Conservation (phyloP, 2,888 invertebrate species). For the Nephrocerus scutellatus region DNA sequence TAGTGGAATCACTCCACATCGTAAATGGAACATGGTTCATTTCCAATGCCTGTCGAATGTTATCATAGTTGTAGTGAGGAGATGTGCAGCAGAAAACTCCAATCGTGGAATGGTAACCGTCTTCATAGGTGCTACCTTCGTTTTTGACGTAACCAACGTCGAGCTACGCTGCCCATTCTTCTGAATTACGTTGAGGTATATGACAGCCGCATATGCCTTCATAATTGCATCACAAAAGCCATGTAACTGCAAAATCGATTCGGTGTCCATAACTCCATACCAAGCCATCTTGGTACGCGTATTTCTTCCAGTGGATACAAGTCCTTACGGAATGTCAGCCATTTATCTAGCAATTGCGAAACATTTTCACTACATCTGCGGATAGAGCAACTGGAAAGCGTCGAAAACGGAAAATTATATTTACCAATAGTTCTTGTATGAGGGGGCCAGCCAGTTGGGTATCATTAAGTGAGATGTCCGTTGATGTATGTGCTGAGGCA, state of each 20-base stretch:
- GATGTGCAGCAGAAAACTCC: conserved; percentile 11
- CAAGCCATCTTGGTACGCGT: no score
- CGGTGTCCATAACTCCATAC: not conserved
- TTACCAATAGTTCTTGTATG: conserved; percentile 6
- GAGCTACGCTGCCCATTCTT: not conserved
- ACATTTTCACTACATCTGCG: conserved; percentile 5
- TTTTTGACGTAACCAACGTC: conserved; percentile 5
- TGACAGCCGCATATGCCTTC: conserved; percentile 5
- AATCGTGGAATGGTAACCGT: conserved; percentile 4
- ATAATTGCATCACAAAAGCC: conserved; percentile 13
- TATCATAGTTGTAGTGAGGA: conserved; percentile 4
- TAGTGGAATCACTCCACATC: conserved; percentile 9
- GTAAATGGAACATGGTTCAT: not conserved
- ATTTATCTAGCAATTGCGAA: conserved; percentile 6
- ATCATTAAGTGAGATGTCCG: conserved; percentile 10
- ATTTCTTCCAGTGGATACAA: conserved; percentile 6
- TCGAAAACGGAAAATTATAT: conserved; percentile 7
- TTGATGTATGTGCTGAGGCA: conserved; percentile 7
- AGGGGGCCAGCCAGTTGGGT: conserved; percentile 5
- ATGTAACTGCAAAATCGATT: not conserved
- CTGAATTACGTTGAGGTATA: not conserved
- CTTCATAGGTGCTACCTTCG: conserved; percentile 10
- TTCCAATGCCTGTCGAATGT: conserved; percentile 1
- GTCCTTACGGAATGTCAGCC: conserved; percentile 2
- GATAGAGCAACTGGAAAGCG: conserved; percentile 5